Evolutionary conservation across 2,797 vertebrate genomes (phyloP), one percentile per base, ranked within the genome.

Genomic region (Crax fasciolata): DNA sequence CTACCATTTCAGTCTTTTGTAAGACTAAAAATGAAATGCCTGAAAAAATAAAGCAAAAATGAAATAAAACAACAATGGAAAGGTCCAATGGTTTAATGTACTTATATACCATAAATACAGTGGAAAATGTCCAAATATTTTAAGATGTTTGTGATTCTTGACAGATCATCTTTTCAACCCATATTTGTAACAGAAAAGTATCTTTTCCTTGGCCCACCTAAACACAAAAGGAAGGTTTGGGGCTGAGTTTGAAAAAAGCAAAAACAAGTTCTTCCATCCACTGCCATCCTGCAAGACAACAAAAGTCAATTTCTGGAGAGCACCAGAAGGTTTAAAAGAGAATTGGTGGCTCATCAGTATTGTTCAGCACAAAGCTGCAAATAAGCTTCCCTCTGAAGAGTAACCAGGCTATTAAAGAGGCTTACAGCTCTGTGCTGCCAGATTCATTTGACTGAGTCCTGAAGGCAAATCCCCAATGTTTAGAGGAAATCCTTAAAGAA

Each of bases 371-470:
- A 93, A 87, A 88, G 59, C 76, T 93, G 63, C 49, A 70, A 86
- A 81, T 91, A 90, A 96, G 73, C 23, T 49, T 75, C 17, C 44
- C 67, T 75, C 80, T 81, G 90, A 84, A 67, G 84, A 86, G 52
- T 77, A 76, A 48, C 62, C 77, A 78, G 51, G 74, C 66, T 88
- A 66, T 91, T 91, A 88, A 96, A 66, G 44, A 84, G 85, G 86
- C 71, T 94, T 96, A 63, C 13, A n/a, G 39, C 70, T 91, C n/a
- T 75, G 46, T 66, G 67, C 62, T 0, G 4, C 55, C 52, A 59
- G 80, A 52, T 70, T 82, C 59, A 1, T 49, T 23, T 11, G 67
- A 11, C 63, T 5, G 46, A 93, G 23, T 92, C 71, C 63, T 90
- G 74, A 74, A 84, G 82, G 76, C 71, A 92, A 89, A 94, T 92